A percentile compares a stretch with the other conserved stretches of the same genome.
Conservation (phyloP, 2,113 vertebrate genomes). For the Sprattus sprattus region DNA sequence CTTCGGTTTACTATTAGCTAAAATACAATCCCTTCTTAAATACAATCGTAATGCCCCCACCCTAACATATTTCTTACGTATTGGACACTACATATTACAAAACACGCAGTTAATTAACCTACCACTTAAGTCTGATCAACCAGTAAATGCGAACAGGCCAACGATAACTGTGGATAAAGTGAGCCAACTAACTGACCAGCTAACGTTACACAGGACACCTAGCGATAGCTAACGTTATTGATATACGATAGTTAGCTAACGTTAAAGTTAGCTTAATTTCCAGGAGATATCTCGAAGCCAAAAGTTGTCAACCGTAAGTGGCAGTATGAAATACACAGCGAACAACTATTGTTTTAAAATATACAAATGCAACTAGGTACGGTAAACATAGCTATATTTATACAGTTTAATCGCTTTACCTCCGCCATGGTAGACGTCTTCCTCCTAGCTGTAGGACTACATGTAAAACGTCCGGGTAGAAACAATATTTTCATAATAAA, state of each 20-base stretch:
- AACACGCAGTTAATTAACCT: neutral
- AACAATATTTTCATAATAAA: neutral
- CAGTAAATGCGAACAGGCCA: neutral
- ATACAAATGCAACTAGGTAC: neutral
- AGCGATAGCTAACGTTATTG: neutral
- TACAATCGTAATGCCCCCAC: neutral
- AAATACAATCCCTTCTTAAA: neutral
- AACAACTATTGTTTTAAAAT: neutral
- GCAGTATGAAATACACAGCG: neutral
- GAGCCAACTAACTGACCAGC: neutral
- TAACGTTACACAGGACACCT: neutral
- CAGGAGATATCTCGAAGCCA: neutral
- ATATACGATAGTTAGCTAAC: neutral
- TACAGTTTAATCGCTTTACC: slow-evolving; percentile 45
- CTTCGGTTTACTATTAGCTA: neutral
- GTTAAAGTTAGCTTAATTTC: neutral
- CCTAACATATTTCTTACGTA: neutral
- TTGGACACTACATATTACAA: neutral
- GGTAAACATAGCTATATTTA: neutral
- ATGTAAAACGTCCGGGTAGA: neutral
- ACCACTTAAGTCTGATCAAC: neutral
- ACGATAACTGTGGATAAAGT: neutral
- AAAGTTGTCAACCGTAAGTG: neutral
- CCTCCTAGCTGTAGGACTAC: neutral
- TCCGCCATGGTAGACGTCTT: slow-evolving; percentile 62